These are phyloP conservation scores for Strongylocentrotus purpuratus DNA, from an alignment of 35 echinoderm and acorn worm genomes.

Conservation along the genomic window DNA sequence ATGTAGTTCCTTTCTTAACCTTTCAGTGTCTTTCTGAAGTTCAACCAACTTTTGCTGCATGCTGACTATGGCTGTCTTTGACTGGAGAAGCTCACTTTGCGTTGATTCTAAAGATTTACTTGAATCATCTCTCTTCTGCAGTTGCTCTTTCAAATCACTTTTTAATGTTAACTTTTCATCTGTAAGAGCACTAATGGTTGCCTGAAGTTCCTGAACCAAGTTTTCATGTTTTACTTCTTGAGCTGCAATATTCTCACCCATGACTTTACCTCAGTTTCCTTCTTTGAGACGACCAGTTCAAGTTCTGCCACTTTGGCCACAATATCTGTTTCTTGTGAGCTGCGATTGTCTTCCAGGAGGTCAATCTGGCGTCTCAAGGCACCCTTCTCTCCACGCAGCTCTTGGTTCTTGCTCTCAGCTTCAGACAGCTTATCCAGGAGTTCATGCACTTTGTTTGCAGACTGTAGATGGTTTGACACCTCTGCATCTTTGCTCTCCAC, in stretches of 20 bases:
- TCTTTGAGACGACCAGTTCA: background rate
- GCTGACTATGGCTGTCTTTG: background rate
- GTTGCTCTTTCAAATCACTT: background rate
- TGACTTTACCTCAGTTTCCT: background rate
- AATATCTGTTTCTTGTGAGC: background rate
- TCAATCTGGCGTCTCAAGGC: slow-evolving; percentile 60
- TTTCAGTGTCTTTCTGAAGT: slow-evolving; percentile 37
- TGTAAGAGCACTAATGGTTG: background rate
- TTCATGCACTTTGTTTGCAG: slow-evolving; percentile 83
- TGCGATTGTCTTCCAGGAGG: slow-evolving; percentile 47
- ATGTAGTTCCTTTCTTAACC: slow-evolving; percentile 47
- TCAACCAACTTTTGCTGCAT: slow-evolving; percentile 41
- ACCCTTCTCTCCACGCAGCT: slow-evolving; percentile 60
- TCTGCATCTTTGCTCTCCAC: slow-evolving; percentile 72
- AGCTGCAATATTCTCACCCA: background rate
- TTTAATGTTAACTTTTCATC: background rate
- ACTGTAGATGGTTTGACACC: slow-evolving; percentile 77
- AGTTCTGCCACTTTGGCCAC: slow-evolving; percentile 36
- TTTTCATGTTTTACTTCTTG: background rate
- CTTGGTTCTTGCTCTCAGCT: slow-evolving; percentile 67
- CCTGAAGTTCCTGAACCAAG: slow-evolving; percentile 26
- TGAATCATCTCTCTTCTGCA: background rate
- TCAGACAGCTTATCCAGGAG: slow-evolving; percentile 62
- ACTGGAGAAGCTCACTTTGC: background rate
- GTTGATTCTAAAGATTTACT: background rate